Percentiles rank a stretch among this genome's conserved stretches.
phyloP scores from a whole-genome alignment of 2,113 vertebrate genomes.

The Coryphaenoides rupestris region DNA sequence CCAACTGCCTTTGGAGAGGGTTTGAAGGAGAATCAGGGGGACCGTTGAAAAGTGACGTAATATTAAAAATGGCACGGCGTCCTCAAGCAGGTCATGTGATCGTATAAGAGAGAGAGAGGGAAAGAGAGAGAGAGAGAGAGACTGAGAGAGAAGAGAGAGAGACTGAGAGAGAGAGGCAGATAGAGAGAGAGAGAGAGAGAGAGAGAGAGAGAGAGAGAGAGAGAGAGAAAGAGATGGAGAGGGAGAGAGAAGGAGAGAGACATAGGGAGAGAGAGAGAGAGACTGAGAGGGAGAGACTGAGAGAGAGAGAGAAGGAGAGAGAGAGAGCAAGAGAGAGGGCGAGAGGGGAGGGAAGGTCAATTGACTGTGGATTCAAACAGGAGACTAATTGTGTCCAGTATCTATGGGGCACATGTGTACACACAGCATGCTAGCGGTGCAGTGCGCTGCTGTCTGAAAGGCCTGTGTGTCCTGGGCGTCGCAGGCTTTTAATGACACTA shows the following conservation, averaged over 20 bases:
- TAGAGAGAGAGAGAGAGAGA: slow-evolving; percentile 23
- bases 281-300: slow-evolving; percentile 10
- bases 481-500: slow-evolving; percentile 69
- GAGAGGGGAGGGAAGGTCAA: slow-evolving; percentile 18
- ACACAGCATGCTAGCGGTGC: slow-evolving; percentile 28
- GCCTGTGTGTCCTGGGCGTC: slow-evolving; percentile 55
- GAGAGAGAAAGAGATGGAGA: slow-evolving; percentile 18
- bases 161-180: slow-evolving; percentile 1
- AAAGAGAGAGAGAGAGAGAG: not conserved
- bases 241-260: slow-evolving; percentile 5
- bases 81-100: slow-evolving; percentile 24
- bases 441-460: slow-evolving; percentile 67
- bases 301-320: slow-evolving; percentile 2
- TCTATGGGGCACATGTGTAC: slow-evolving; percentile 66
- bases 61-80: slow-evolving; percentile 35
- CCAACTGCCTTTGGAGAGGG: not conserved
- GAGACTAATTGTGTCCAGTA: slow-evolving; percentile 58
- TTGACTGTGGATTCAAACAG: slow-evolving; percentile 55
- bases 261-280: slow-evolving; percentile 12
- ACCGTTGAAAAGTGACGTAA: slow-evolving; percentile 46
- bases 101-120: not conserved
- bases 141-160: not conserved
- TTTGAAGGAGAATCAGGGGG: slow-evolving; percentile 1
- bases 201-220: not conserved
- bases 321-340: slow-evolving; percentile 18